phyloP scores from a whole-genome alignment of 2,888 invertebrate genomes.

The Bibio marci region DNA sequence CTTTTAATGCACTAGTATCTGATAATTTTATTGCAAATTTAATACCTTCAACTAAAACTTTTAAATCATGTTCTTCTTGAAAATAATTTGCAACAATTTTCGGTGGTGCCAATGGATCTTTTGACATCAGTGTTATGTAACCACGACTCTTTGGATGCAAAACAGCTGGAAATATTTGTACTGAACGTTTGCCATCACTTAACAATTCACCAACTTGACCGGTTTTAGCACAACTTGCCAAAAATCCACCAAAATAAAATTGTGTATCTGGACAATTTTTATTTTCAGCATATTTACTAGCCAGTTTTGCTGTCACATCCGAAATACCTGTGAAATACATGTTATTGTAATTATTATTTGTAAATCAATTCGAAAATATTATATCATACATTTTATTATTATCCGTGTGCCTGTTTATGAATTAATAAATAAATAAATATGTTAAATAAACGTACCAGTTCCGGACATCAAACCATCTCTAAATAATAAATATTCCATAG shows the following conservation, averaged over 20 bases:
- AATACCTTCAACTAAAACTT: constrained; percentile 64
- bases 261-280: constrained; percentile 68
- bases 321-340: constrained; percentile 59
- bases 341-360: too few species aligned
- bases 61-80: constrained; percentile 45
- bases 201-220: constrained; percentile 69
- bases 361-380: too few species aligned
- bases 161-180: constrained; percentile 63
- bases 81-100: constrained; percentile 67
- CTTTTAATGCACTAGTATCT: constrained; percentile 44
- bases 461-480: constrained; percentile 81
- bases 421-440: too few species aligned
- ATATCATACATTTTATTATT: too few species aligned
- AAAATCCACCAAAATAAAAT: constrained; percentile 70
- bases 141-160: constrained; percentile 80
- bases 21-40: constrained; percentile 57
- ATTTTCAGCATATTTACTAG: constrained; percentile 60
- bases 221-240: constrained; percentile 71
- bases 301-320: constrained; percentile 71
- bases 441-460: too few species aligned
- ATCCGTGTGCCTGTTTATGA: too few species aligned
- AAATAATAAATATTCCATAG: constrained; percentile 78
- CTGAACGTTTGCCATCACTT: constrained; percentile 47
- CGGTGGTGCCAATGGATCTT: constrained; percentile 66
- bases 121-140: constrained; percentile 45